Evolutionary conservation across 2,888 invertebrate genomes (phyloP).

Genomic region (Sceliomorpha sp.): DNA sequence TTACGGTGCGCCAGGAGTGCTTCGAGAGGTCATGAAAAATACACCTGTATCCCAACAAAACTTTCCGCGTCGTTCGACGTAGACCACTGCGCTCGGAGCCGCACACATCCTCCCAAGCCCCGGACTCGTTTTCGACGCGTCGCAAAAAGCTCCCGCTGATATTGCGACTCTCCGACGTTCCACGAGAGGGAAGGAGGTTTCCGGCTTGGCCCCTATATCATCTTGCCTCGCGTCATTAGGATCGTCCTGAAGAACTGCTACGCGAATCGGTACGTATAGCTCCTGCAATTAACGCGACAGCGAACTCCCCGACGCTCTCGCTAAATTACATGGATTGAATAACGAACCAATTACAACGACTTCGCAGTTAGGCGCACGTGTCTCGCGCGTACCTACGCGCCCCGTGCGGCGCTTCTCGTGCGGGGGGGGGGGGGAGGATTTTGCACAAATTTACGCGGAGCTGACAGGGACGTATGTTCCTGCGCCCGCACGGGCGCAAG

Average conservation of each 20-base stretch:
- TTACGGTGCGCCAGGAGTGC: too few species aligned
- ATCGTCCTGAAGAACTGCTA: constrained; percentile 39
- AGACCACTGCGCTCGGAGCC: too few species aligned
- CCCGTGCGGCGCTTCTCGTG: constrained; percentile 13
- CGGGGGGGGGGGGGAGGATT: too few species aligned
- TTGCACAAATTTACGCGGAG: constrained; percentile 33
- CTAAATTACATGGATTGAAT: constrained; percentile 68
- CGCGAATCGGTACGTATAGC: constrained; percentile 44
- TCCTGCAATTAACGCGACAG: constrained; percentile 47
- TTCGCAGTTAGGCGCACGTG: constrained; percentile 60
- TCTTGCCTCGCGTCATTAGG: constrained; percentile 32
- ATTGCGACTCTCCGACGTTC: constrained; percentile 2
- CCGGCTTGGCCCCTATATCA: constrained; percentile 16
- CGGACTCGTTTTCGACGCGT: too few species aligned
- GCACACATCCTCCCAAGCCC: too few species aligned
- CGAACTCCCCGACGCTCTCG: constrained; percentile 34
- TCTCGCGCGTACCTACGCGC: constrained; percentile 36
- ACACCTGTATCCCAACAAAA: too few species aligned
- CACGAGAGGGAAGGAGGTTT: background rate
- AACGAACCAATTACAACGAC: constrained; percentile 70
- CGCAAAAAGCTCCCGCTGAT: background rate
- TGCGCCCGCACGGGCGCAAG: constrained; percentile 40
- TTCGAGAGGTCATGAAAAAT: too few species aligned
- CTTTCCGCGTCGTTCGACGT: too few species aligned
- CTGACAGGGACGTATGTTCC: constrained; percentile 23